Percentiles rank a stretch among this genome's conserved stretches.
These are phyloP conservation scores for Balaeniceps rex DNA, from an alignment of 2,113 vertebrate species.

Conservation along the genomic window DNA sequence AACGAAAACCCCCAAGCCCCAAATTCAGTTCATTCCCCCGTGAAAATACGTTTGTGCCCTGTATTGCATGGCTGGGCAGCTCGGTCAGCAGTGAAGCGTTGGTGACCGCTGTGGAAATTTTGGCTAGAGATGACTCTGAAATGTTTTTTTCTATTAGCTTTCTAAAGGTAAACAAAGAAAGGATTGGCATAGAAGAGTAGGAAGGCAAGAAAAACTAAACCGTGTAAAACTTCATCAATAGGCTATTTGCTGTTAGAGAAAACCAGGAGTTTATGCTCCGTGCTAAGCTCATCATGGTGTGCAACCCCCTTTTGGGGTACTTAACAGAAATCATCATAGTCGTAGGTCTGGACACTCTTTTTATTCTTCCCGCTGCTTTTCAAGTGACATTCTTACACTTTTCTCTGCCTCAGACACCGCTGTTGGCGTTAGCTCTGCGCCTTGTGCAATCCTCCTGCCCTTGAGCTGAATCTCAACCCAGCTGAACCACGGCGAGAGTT, in stretches of 20 bases:
- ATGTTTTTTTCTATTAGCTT: background rate
- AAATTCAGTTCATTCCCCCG: background rate
- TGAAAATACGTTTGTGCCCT: background rate
- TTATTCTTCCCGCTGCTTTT: background rate
- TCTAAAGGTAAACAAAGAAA: background rate
- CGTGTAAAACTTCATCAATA: background rate
- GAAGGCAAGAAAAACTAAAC: background rate
- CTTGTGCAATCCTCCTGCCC: background rate
- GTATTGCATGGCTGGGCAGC: background rate
- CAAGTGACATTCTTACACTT: background rate
- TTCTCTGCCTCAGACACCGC: background rate
- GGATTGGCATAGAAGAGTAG: background rate
- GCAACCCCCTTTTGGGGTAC: background rate
- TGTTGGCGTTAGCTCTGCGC: background rate
- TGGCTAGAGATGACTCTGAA: background rate
- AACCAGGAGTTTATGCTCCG: background rate
- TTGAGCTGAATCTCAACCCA: background rate
- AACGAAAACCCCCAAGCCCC: background rate
- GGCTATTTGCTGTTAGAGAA: background rate
- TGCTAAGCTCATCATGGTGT: background rate
- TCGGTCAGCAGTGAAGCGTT: background rate
- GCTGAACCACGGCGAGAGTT: background rate
- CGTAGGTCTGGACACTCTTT: rapidly evolving
- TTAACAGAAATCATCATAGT: background rate
- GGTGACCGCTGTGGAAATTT: background rate